These are phyloP conservation scores for Chauna torquata DNA, from an alignment of 2,113 vertebrate genomes.

Conservation along the genomic window DNA sequence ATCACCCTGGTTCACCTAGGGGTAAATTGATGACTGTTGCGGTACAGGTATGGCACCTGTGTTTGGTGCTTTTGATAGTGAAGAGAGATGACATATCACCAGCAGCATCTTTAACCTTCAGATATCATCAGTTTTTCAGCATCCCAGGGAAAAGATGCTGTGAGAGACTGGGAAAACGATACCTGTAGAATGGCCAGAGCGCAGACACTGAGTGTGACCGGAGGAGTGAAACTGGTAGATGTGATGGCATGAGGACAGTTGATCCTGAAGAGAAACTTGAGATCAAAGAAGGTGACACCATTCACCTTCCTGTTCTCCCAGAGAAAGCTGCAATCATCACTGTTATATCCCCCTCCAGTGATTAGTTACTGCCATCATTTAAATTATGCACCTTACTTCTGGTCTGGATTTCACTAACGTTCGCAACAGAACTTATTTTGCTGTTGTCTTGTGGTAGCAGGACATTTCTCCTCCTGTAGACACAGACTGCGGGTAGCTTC, in stretches of 20 bases:
- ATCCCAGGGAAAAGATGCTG: not conserved
- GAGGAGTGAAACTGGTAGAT: not conserved
- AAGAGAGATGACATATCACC: not conserved
- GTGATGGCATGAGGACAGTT: not conserved
- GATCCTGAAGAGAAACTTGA: not conserved
- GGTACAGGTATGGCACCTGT: too few species aligned
- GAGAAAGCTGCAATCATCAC: not conserved
- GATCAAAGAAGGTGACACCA: not conserved
- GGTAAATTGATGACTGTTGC: not conserved
- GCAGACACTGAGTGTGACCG: not conserved
- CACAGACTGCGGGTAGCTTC: not conserved
- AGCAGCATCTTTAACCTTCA: not conserved
- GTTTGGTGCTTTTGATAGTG: not conserved
- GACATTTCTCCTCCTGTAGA: not conserved
- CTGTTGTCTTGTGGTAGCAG: not conserved
- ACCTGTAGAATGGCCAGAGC: not conserved
- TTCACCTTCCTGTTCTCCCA: not conserved
- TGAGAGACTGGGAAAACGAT: not conserved
- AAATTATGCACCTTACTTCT: not conserved
- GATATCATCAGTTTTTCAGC: not conserved
- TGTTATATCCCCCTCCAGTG: accelerated
- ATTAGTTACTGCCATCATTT: not conserved
- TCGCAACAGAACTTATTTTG: not conserved
- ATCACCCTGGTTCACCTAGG: not conserved
- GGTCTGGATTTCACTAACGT: not conserved